phyloP scores from a whole-genome alignment of 2,797 vertebrate genomes.

The Urosaurus nigricauda region DNA sequence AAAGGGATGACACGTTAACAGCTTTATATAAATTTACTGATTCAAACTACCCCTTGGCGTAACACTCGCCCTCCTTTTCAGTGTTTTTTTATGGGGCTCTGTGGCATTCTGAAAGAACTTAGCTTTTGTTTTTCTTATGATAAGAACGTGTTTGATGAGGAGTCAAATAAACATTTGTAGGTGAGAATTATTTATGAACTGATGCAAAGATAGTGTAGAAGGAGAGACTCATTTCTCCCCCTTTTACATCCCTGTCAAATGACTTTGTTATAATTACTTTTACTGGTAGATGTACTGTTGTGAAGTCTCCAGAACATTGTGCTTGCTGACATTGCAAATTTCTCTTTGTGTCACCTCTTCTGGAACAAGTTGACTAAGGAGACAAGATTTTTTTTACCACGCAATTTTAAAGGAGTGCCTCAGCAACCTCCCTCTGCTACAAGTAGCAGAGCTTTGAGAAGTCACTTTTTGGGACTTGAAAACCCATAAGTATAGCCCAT shows the following conservation, averaged over 20 bases:
- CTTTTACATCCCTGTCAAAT: conserved; percentile 14
- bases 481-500: no score
- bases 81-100: conserved; percentile 19
- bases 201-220: conserved; percentile 22
- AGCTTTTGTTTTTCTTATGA: conserved; percentile 44
- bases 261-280: neutral
- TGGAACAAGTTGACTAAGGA: neutral
- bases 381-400: neutral
- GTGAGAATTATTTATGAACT: conserved; percentile 48
- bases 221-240: neutral
- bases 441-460: no score
- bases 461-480: no score
- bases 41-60: conserved; percentile 26
- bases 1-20: conserved; percentile 23
- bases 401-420: neutral
- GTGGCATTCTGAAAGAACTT: conserved; percentile 40
- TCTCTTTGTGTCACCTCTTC: neutral
- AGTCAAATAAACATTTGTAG: conserved; percentile 44
- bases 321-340: neutral
- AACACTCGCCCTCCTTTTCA: neutral
- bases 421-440: no score
- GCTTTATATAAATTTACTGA: conserved; percentile 21
- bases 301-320: neutral
- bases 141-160: conserved; percentile 37
- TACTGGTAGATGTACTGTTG: neutral